These are phyloP conservation scores for Scleropages formosus DNA, from an alignment of 2,797 vertebrate species.

Conservation along the genomic window DNA sequence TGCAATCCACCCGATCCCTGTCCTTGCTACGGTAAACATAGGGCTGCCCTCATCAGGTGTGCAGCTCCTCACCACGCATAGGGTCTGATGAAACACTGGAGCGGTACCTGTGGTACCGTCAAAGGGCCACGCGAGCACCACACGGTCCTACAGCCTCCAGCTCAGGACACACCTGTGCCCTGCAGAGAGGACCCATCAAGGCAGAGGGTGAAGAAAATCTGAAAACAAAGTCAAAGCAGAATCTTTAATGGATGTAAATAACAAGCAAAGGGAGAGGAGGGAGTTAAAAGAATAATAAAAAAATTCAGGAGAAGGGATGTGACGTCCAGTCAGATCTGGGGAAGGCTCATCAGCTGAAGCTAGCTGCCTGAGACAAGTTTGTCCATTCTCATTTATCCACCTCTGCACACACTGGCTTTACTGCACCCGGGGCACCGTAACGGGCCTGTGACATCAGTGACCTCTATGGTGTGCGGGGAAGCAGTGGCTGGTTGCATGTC, in stretches of 20 bases:
- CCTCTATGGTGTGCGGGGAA: not conserved
- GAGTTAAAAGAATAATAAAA: not conserved
- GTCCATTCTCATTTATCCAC: constrained; percentile 19
- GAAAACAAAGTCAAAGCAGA: constrained; percentile 17
- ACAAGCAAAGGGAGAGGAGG: constrained; percentile 12
- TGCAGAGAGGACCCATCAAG: not conserved
- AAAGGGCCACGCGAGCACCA: no score
- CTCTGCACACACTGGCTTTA: not conserved
- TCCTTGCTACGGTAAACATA: no score
- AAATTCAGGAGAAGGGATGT: constrained; percentile 26
- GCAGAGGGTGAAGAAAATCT: not conserved
- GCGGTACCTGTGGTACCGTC: no score
- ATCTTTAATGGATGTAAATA: constrained; percentile 26
- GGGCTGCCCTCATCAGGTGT: no score
- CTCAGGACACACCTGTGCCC: not conserved
- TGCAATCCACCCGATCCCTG: no score
- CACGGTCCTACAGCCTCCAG: no score
- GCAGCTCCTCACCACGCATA: no score
- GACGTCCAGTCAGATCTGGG: constrained; percentile 21
- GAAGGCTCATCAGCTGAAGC: constrained; percentile 21
- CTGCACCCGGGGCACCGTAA: constrained; percentile 12
- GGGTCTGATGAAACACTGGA: no score
- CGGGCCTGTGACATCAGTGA: not conserved
- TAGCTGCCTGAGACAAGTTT: constrained; percentile 12
- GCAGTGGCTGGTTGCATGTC: not conserved